A percentile compares a stretch with the other conserved stretches of the same genome.
phyloP scores from a whole-genome alignment of 2,113 vertebrate genomes.

The Sprattus sprattus region DNA sequence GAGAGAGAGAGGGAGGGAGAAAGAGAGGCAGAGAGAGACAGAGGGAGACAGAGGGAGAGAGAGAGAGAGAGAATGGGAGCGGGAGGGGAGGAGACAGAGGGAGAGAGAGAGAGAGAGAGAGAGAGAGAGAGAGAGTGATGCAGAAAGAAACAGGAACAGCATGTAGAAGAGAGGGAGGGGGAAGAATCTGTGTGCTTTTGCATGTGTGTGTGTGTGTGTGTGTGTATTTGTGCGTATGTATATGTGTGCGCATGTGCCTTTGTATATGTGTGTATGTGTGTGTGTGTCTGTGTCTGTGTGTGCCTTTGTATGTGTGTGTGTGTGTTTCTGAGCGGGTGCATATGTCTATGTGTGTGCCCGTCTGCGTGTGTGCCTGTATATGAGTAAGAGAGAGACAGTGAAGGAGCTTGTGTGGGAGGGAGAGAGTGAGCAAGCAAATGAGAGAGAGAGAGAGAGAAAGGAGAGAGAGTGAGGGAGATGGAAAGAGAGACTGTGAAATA shows the following conservation, averaged over 20 bases:
- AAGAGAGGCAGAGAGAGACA: too few relatives aligned
- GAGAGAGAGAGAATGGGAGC: too few relatives aligned
- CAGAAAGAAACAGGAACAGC: constrained; percentile 52
- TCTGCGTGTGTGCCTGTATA: background rate
- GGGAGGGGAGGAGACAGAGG: constrained; percentile 19
- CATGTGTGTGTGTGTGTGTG: constrained; percentile 3
- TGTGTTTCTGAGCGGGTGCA: constrained; percentile 9
- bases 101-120: constrained; percentile 25
- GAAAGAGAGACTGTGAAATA: constrained; percentile 31
- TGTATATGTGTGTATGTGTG: constrained; percentile 16
- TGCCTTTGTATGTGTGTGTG: background rate
- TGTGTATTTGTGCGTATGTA: background rate
- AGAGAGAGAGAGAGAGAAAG: background rate
- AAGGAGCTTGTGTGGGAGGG: constrained; percentile 29
- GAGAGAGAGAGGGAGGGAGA: constrained; percentile 42
- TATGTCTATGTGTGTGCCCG: constrained; percentile 38
- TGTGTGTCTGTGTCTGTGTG: background rate
- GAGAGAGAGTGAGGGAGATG: constrained; percentile 17
- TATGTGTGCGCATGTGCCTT: background rate
- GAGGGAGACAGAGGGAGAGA: too few relatives aligned
- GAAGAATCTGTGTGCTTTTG: constrained; percentile 39
- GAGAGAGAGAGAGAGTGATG: constrained; percentile 44
- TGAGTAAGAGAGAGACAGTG: background rate
- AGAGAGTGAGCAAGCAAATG: constrained; percentile 4
- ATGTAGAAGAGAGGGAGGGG: constrained; percentile 54